Percentiles rank a stretch among this genome's conserved stretches.
Conservation (phyloP, 2,113 vertebrate species). For the Chamaetylas fuelleborni region DNA sequence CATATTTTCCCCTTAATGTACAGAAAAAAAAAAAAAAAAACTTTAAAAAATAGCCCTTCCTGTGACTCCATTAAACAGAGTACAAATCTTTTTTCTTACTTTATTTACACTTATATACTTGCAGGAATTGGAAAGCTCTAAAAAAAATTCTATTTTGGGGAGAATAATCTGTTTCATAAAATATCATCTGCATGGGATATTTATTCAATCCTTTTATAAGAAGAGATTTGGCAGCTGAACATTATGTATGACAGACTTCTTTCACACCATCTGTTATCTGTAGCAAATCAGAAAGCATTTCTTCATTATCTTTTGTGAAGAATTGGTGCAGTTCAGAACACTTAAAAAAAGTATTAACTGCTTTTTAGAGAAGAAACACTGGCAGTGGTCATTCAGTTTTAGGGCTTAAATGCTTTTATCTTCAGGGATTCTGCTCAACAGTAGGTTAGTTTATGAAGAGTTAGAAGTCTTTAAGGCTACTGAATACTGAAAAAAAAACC, state of each 20-base stretch:
- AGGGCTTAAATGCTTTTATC: background rate
- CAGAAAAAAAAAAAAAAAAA: background rate
- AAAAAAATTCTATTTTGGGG: background rate
- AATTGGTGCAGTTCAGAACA: background rate
- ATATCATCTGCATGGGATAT: slow-evolving; percentile 23
- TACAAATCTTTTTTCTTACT: background rate
- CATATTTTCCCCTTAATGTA: background rate
- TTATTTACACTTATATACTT: background rate
- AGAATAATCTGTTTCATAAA: slow-evolving; percentile 55
- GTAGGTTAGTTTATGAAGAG: background rate
- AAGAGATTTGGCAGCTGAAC: slow-evolving; percentile 46
- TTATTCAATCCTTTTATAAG: slow-evolving; percentile 47
- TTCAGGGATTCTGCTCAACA: background rate
- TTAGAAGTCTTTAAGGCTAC: background rate
- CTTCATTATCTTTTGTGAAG: background rate
- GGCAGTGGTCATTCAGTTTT: background rate
- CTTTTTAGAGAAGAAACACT: background rate
- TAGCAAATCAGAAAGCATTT: slow-evolving; percentile 32
- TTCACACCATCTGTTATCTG: slow-evolving; percentile 56
- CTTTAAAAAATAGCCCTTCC: background rate
- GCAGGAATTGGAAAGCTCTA: background rate
- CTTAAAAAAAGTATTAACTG: background rate
- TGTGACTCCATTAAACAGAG: background rate
- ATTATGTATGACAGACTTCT: slow-evolving; percentile 37
- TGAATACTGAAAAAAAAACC: background rate